phyloP scores from a whole-genome alignment of 2,113 vertebrate genomes.

The Oncorhynchus masou region DNA sequence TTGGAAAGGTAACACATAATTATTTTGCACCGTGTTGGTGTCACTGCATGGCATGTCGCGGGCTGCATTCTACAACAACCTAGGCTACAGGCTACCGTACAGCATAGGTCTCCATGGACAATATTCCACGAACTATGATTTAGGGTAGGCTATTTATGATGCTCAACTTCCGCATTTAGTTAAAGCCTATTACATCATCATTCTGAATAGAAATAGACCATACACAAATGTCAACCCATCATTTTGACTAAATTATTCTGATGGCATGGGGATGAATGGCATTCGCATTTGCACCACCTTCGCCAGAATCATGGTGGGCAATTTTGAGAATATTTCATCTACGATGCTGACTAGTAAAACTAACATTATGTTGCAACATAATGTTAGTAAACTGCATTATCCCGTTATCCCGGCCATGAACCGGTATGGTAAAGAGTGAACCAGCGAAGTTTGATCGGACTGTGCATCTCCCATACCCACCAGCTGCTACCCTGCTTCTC shows the following conservation, averaged over 20 bases:
- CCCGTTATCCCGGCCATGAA: background rate
- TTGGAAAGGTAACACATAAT: background rate
- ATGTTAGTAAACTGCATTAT: background rate
- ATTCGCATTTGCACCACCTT: background rate
- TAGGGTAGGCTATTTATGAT: too few species aligned
- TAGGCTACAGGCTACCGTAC: too few species aligned
- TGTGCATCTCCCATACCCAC: constrained; percentile 49
- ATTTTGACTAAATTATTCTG: background rate
- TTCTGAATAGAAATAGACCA: background rate
- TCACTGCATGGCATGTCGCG: background rate
- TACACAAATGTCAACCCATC: background rate
- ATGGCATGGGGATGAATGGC: background rate
- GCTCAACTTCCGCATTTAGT: too few species aligned
- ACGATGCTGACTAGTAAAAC: background rate
- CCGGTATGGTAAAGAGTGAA: constrained; percentile 1
- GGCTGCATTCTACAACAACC: background rate
- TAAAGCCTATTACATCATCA: background rate
- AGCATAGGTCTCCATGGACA: background rate
- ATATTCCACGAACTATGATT: background rate
- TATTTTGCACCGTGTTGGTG: background rate
- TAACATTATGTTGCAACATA: background rate
- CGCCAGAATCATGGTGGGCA: background rate
- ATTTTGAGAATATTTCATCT: background rate
- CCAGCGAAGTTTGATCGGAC: constrained; percentile 60
- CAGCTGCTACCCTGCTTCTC: constrained; percentile 36